Evolutionary conservation across 2,797 vertebrate species (phyloP).

Genomic region (Salmo trutta): DNA sequence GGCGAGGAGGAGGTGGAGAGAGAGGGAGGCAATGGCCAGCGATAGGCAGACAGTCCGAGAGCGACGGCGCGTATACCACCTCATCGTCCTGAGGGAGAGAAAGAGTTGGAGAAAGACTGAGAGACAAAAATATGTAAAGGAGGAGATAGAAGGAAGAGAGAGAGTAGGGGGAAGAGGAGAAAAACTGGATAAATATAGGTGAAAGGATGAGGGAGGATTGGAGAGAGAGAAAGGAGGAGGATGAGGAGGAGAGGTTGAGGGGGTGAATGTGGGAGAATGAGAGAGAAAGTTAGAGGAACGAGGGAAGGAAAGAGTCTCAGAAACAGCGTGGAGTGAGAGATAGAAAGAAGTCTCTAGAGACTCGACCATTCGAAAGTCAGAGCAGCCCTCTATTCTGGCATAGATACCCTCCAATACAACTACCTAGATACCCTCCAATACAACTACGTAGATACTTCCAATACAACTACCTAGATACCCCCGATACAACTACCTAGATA

Average conservation of each 20-base stretch:
- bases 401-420: too few relatives aligned
- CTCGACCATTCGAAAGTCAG: neutral
- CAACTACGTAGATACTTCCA: too few relatives aligned
- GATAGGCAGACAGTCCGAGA: slow-evolving; percentile 65
- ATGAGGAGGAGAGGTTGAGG: neutral
- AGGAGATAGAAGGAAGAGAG: neutral
- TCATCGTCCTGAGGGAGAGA: slow-evolving; percentile 48
- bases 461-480: too few relatives aligned
- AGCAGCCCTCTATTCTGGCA: neutral
- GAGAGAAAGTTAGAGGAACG: neutral
- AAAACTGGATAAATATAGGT: neutral
- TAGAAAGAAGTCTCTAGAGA: neutral
- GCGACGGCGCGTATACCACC: slow-evolving; percentile 55
- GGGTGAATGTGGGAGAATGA: neutral
- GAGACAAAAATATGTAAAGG: neutral
- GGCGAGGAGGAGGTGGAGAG: slow-evolving; percentile 67
- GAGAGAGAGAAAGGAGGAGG: slow-evolving; percentile 10
- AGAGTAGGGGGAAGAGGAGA: neutral
- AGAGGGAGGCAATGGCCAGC: slow-evolving; percentile 59
- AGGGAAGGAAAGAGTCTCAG: neutral
- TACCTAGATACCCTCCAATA: too few relatives aligned
- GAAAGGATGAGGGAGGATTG: neutral
- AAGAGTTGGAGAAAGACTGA: neutral
- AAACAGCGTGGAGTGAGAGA: neutral
- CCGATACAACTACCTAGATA: too few relatives aligned